These are phyloP conservation scores for Chrysolina americana DNA, from an alignment of 2,888 invertebrate genomes.

Conservation along the genomic window DNA sequence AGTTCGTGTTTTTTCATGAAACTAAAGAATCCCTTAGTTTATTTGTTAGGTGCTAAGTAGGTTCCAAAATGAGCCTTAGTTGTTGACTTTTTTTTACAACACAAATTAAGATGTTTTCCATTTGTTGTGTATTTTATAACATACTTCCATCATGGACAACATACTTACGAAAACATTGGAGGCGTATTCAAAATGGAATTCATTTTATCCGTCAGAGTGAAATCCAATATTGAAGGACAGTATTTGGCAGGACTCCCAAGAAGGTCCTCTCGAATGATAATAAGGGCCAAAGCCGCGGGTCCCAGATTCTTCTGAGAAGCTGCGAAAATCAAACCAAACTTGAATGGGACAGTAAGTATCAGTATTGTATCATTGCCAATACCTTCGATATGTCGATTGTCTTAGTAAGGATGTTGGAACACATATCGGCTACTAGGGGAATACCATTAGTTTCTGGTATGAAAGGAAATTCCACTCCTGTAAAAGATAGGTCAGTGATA, in stretches of 20 bases:
- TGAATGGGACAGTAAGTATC: background rate
- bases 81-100: too few species aligned
- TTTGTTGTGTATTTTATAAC: too few species aligned
- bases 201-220: conserved; percentile 84
- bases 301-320: conserved; percentile 99
- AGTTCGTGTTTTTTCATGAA: too few species aligned
- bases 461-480: conserved; percentile 89
- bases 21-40: too few species aligned
- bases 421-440: conserved; percentile 96
- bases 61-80: too few species aligned
- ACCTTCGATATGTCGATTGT: conserved; percentile 87
- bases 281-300: conserved; percentile 93
- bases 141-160: too few species aligned
- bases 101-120: too few species aligned
- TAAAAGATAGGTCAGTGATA: conserved; percentile 51
- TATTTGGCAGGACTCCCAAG: conserved; percentile 82
- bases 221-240: conserved; percentile 90
- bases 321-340: conserved; percentile 93
- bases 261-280: conserved; percentile 93
- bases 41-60: too few species aligned
- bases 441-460: conserved; percentile 84
- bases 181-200: conserved; percentile 98
- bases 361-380: background rate
- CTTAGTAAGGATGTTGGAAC: conserved; percentile 94
- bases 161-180: conserved; percentile 90